Evolutionary conservation across 2,797 vertebrate genomes (phyloP).

Genomic region (Meriones psammophilus): DNA sequence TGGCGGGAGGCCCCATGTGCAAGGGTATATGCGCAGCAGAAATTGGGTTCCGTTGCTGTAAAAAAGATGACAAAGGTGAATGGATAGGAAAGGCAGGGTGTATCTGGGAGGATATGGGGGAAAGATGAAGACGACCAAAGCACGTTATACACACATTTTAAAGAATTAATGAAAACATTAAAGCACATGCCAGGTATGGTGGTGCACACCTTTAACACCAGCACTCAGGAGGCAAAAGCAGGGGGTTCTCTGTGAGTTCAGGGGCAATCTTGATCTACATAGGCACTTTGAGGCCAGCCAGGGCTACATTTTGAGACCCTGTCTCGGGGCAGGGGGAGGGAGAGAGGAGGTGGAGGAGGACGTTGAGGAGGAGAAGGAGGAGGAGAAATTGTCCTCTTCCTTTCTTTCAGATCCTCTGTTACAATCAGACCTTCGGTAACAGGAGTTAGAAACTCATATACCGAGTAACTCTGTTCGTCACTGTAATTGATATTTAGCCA

Average conservation of each 20-base stretch:
- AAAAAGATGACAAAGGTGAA: not conserved
- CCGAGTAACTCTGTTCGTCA: not conserved
- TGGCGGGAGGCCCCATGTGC: too few relatives aligned
- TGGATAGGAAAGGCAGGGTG: not conserved
- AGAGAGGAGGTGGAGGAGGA: accelerated
- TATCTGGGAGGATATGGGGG: not conserved
- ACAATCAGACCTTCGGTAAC: not conserved
- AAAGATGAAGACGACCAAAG: not conserved
- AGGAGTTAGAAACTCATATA: not conserved
- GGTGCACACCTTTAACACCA: not conserved
- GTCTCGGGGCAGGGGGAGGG: not conserved
- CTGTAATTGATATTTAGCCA: not conserved
- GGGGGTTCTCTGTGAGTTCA: not conserved
- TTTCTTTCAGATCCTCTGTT: not conserved
- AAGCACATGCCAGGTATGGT: not conserved
- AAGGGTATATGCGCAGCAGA: not conserved
- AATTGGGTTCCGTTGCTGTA: not conserved
- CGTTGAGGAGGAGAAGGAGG: not conserved
- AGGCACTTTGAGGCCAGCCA: not conserved
- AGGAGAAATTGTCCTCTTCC: not conserved
- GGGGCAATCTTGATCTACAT: not conserved
- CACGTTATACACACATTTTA: not conserved
- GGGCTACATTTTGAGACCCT: not conserved
- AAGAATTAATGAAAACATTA: not conserved
- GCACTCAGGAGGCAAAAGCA: not conserved